These are phyloP conservation scores for Ciconia stormi DNA, from an alignment of 2,113 vertebrate genomes.

Conservation along the genomic window DNA sequence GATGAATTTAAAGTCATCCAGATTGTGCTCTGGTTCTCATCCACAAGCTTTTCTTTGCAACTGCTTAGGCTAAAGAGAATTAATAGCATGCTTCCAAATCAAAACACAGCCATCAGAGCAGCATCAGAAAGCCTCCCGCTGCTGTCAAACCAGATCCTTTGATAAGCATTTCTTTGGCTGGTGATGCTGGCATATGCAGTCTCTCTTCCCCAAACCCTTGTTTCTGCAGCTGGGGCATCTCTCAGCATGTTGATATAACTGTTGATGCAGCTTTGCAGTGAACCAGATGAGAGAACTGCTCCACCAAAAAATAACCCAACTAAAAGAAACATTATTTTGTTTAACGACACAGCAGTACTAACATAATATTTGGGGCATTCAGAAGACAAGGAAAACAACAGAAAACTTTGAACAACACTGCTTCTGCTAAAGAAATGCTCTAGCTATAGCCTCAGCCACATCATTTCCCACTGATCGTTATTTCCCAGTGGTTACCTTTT, in stretches of 20 bases:
- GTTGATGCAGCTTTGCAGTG: not conserved
- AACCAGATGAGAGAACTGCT: not conserved
- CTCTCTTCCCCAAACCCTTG: not conserved
- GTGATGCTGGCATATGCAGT: not conserved
- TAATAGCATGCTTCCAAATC: not conserved
- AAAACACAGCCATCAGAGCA: not conserved
- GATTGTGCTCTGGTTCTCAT: not conserved
- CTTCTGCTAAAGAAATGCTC: not conserved
- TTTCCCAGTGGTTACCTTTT: slow-evolving; percentile 81
- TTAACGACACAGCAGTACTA: not conserved
- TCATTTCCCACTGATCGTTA: not conserved
- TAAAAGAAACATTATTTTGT: not conserved
- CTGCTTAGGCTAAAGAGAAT: not conserved
- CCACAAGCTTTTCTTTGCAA: not conserved
- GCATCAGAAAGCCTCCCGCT: not conserved
- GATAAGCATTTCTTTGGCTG: not conserved
- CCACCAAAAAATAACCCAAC: not conserved
- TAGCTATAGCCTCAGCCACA: not conserved
- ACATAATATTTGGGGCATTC: not conserved
- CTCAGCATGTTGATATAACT: not conserved
- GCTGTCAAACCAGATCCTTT: not conserved
- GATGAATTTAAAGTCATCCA: not conserved
- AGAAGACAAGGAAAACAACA: not conserved
- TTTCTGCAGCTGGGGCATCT: not conserved
- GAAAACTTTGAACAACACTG: not conserved